Evolutionary conservation across 2,113 vertebrate genomes (phyloP), one percentile per base, ranked within the genome.

Genomic region (Astur gentilis): DNA sequence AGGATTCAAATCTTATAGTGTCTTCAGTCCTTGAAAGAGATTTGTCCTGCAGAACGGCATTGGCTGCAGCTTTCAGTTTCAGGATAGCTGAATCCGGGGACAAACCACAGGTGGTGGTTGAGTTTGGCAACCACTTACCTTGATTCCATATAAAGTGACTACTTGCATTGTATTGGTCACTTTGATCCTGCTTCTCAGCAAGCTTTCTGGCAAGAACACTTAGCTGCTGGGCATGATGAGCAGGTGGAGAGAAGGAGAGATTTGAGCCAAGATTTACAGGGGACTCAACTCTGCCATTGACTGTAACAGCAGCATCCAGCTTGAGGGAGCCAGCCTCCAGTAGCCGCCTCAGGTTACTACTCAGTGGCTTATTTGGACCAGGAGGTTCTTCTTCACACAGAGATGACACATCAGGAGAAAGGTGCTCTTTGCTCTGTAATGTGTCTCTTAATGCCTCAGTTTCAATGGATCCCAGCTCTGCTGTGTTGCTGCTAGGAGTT

Each of bases 21-120:
- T 99, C 99, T 29, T 99, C 99, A 78, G 98, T 97, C 97, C 98
- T 96, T 36, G 99, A 98, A 76, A 98, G 99, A 22, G 98, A 98
- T 97, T 99, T 99, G 98, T 99, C 99, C 98, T 99, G 99, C 95
- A 99, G 98, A 47, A 99, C 99, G 0, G 99, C 99, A 57, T 99
- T 99, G 87, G 99, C 99, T 57, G 99, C 99, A 0, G 99, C 99
- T 98, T 99, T 99, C 95, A 99, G 98, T 97, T 99, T 99, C 96
- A 99, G 99, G 97, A 99, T 99, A 92, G 99, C 99, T 27, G 99
- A 99, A 96, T 99, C 99, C 4, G 99, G 99, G 42, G 99, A 99
- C 76, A 99, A 97, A 97, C 99, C 98, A 79, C 99, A 99, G 97
- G 99, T 97, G 47, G 98, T 98, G 95, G 98, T 90, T 79, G 98